Evolutionary conservation across 2,797 vertebrate species (phyloP).

Genomic region (Cuniculus paca): DNA sequence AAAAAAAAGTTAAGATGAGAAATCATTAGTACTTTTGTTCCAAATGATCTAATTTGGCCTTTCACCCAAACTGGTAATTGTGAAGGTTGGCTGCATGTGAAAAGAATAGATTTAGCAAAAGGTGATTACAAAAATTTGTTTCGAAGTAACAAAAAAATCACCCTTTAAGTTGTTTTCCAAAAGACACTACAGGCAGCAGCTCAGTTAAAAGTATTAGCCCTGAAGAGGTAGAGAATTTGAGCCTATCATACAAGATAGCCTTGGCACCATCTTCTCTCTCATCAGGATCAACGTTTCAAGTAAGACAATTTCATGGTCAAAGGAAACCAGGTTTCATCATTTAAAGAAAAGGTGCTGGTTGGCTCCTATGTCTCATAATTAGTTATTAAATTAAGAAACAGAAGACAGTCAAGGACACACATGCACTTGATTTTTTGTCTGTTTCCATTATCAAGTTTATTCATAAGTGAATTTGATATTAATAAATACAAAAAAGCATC

Average conservation of each 20-base stretch:
- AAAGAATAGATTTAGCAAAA: slow-evolving; percentile 82
- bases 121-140: slow-evolving; percentile 75
- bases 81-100: slow-evolving; percentile 84
- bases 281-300: slow-evolving; percentile 86
- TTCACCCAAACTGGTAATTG: slow-evolving; percentile 80
- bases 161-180: slow-evolving; percentile 81
- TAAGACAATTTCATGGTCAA: slow-evolving; percentile 84
- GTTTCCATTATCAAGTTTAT: slow-evolving; percentile 88
- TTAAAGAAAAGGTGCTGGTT: slow-evolving; percentile 81
- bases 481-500: slow-evolving; percentile 91
- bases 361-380: slow-evolving; percentile 72
- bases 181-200: slow-evolving; percentile 85
- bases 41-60: slow-evolving; percentile 77
- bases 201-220: slow-evolving; percentile 86
- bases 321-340: slow-evolving; percentile 80
- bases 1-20: slow-evolving; percentile 79
- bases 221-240: slow-evolving; percentile 90
- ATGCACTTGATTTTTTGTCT: slow-evolving; percentile 87
- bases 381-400: slow-evolving; percentile 81
- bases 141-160: slow-evolving; percentile 79
- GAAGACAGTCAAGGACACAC: slow-evolving; percentile 85
- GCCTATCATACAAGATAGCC: slow-evolving; percentile 82
- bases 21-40: slow-evolving; percentile 84
- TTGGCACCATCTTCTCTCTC: slow-evolving; percentile 88
- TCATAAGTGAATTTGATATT: slow-evolving; percentile 84